Evolutionary conservation across 2,113 vertebrate genomes (phyloP).

Genomic region (Gymnorhina tibicen): DNA sequence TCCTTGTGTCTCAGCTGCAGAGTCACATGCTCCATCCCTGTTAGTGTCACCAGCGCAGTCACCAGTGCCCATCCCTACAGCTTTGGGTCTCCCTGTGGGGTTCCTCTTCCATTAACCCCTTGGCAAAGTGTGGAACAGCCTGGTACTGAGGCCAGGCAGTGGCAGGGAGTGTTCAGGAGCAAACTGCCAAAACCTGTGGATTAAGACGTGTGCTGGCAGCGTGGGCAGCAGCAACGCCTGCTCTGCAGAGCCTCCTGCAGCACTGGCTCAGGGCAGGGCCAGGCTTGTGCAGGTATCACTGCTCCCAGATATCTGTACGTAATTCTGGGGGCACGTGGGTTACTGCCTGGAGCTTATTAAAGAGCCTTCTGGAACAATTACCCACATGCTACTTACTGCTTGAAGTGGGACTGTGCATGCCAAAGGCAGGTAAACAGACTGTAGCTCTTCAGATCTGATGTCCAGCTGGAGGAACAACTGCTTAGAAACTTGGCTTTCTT

Average conservation of each 20-base stretch:
- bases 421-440: neutral
- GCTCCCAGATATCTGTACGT: neutral
- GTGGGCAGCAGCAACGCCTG: neutral
- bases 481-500: neutral
- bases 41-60: rapidly evolving
- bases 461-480: neutral
- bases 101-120: neutral
- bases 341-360: neutral
- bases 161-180: neutral
- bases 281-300: neutral
- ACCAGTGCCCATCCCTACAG: rapidly evolving
- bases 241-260: neutral
- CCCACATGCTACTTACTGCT: neutral
- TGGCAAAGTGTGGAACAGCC: neutral
- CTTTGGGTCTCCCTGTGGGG: neutral
- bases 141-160: neutral
- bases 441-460: neutral
- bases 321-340: neutral
- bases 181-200: neutral
- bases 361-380: neutral
- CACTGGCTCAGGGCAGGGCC: neutral
- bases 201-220: constrained; percentile 31
- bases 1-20: neutral
- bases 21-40: neutral
- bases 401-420: neutral